Evolutionary conservation across 2,113 vertebrate genomes (phyloP).

Genomic region (Paralichthys olivaceus): DNA sequence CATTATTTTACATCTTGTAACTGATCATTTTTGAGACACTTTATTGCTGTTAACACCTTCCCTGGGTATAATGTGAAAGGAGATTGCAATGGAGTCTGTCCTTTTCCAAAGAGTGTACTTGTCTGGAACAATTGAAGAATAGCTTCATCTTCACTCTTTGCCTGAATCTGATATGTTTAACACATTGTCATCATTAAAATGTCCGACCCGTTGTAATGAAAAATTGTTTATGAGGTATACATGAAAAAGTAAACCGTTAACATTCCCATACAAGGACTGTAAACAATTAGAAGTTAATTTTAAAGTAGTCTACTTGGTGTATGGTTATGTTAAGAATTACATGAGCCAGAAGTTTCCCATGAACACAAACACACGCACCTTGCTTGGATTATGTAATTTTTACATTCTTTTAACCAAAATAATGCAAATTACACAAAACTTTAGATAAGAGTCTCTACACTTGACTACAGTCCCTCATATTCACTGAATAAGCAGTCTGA

Average conservation of each 20-base stretch:
- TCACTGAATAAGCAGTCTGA: too few species aligned
- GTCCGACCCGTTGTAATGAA: slow-evolving; percentile 10
- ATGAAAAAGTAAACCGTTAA: slow-evolving; percentile 31
- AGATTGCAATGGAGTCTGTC: slow-evolving; percentile 56
- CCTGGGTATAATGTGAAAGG: slow-evolving; percentile 55
- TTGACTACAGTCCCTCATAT: too few species aligned
- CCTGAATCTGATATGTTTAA: slow-evolving; percentile 16
- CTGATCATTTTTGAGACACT: slow-evolving; percentile 59
- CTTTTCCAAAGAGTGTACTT: slow-evolving; percentile 44
- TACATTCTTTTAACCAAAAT: too few species aligned
- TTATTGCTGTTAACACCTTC: slow-evolving; percentile 64
- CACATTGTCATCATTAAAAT: slow-evolving; percentile 20
- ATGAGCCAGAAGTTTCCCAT: too few species aligned
- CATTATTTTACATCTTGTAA: slow-evolving; percentile 56
- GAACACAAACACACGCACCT: too few species aligned
- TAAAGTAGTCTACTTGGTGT: too few species aligned
- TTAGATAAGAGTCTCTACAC: too few species aligned
- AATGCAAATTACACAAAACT: too few species aligned
- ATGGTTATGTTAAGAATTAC: too few species aligned
- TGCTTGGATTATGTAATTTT: too few species aligned
- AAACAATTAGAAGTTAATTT: too few species aligned
- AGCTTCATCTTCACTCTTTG: slow-evolving; percentile 24
- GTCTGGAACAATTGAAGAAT: slow-evolving; percentile 51
- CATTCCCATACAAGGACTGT: slow-evolving; percentile 23
- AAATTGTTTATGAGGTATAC: slow-evolving; percentile 14